phyloP scores from a whole-genome alignment of 2,888 invertebrate species.

The Brachypterus glaber region DNA sequence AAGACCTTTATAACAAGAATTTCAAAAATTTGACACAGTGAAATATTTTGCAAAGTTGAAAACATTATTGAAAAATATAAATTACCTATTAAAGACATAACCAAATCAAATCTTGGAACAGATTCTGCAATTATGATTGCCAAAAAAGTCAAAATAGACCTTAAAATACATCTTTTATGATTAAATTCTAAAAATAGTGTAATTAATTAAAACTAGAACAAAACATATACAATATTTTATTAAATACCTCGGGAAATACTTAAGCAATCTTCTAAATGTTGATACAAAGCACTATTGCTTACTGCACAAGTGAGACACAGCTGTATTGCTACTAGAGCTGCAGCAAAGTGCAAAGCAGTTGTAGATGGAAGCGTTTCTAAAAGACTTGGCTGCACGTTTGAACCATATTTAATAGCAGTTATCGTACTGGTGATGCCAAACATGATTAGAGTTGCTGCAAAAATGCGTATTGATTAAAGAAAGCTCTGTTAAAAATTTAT shows the following conservation, averaged over 20 bases:
- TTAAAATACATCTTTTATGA: conserved; percentile 58
- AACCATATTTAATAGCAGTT: conserved; percentile 57
- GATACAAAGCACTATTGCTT: conserved; percentile 69
- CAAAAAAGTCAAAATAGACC: conserved; percentile 58
- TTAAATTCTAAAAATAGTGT: conserved; percentile 56
- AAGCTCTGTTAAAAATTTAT: no score
- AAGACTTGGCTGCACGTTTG: conserved; percentile 50
- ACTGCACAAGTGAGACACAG: conserved; percentile 68
- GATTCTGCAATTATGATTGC: conserved; percentile 72
- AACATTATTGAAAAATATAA: neutral
- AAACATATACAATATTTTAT: conserved; percentile 3
- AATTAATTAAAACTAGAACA: conserved; percentile 4
- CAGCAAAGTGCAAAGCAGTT: conserved; percentile 53
- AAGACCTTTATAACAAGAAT: neutral
- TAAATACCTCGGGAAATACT: conserved; percentile 55
- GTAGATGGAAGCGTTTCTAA: conserved; percentile 59
- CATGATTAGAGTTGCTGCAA: conserved; percentile 50
- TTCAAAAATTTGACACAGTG: neutral
- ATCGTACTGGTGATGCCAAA: conserved; percentile 55
- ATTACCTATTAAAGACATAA: conserved; percentile 62
- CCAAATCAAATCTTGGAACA: conserved; percentile 75
- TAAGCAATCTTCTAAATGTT: conserved; percentile 71
- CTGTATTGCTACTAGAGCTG: conserved; percentile 67
- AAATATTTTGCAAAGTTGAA: neutral
- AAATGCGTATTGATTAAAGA: neutral